phyloP scores from a whole-genome alignment of 53 echinoderm and acorn worm genomes.

The Holothuria scabra region DNA sequence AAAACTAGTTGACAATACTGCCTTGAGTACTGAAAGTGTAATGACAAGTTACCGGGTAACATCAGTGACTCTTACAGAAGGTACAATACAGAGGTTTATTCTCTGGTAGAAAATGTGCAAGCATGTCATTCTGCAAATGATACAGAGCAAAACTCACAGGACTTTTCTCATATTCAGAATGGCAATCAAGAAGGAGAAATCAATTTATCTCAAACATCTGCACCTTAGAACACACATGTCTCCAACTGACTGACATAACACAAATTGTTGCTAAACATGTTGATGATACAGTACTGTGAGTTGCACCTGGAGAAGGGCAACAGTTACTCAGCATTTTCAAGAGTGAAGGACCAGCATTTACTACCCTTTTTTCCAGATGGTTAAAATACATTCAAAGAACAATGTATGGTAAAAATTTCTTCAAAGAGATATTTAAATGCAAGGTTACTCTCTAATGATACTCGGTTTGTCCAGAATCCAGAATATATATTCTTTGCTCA shows the following conservation, averaged over 20 bases:
- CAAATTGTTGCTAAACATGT: constrained; percentile 48
- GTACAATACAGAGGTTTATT: no score
- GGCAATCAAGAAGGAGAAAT: background rate
- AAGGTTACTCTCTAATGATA: constrained; percentile 72
- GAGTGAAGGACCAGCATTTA: constrained; percentile 64
- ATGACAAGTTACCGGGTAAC: no score
- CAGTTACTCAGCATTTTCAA: constrained; percentile 59
- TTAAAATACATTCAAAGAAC: constrained; percentile 62
- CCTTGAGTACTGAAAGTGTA: no score
- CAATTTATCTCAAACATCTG: constrained; percentile 1
- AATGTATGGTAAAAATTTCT: constrained; percentile 56
- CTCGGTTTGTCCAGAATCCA: constrained; percentile 73
- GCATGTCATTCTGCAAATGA: no score
- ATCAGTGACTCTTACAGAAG: no score
- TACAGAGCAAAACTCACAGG: no score
- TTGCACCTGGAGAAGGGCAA: constrained; percentile 81
- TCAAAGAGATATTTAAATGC: constrained; percentile 71
- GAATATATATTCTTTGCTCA: constrained; percentile 83
- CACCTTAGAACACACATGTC: constrained; percentile 34
- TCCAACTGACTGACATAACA: constrained; percentile 64
- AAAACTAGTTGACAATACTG: background rate
- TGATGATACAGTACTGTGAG: constrained; percentile 56
- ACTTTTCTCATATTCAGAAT: background rate
- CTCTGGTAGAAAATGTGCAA: no score
- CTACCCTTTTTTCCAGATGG: constrained; percentile 72